These are phyloP conservation scores for Calypte anna DNA, from an alignment of 2,113 vertebrate species.

Conservation along the genomic window DNA sequence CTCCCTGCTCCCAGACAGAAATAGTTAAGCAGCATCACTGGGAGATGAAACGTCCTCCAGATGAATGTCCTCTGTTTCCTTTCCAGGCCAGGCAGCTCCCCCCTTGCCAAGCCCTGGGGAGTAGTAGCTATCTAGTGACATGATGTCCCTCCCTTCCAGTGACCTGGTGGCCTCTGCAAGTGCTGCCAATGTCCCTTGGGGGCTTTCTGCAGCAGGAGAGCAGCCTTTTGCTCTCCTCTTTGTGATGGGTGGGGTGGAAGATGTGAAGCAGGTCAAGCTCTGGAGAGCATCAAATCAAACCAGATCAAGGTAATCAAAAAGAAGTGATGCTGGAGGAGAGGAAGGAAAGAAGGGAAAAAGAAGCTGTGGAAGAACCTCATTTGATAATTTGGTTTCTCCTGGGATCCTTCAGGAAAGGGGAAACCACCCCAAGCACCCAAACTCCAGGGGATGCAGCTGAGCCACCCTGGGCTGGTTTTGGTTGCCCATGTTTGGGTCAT, in stretches of 20 bases:
- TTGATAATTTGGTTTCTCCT: background rate
- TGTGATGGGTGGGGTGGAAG: background rate
- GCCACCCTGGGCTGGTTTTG: accelerated
- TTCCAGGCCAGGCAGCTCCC: background rate
- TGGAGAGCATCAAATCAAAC: background rate
- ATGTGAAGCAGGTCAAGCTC: background rate
- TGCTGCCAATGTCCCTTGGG: background rate
- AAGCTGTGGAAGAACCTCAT: background rate
- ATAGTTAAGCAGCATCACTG: background rate
- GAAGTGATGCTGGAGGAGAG: background rate
- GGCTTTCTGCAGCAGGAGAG: background rate
- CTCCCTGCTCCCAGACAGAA: background rate
- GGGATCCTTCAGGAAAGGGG: background rate
- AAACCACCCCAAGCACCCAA: background rate
- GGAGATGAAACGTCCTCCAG: background rate
- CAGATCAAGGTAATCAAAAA: background rate
- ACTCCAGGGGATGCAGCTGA: background rate
- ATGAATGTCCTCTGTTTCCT: background rate
- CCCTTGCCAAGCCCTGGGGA: background rate
- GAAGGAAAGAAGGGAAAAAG: background rate
- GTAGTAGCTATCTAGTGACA: background rate
- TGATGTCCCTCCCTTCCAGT: background rate
- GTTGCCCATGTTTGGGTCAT: background rate
- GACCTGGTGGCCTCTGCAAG: background rate
- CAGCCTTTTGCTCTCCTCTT: background rate